phyloP scores from a whole-genome alignment of 2,888 invertebrate species.

The Ormyrus rosae region DNA sequence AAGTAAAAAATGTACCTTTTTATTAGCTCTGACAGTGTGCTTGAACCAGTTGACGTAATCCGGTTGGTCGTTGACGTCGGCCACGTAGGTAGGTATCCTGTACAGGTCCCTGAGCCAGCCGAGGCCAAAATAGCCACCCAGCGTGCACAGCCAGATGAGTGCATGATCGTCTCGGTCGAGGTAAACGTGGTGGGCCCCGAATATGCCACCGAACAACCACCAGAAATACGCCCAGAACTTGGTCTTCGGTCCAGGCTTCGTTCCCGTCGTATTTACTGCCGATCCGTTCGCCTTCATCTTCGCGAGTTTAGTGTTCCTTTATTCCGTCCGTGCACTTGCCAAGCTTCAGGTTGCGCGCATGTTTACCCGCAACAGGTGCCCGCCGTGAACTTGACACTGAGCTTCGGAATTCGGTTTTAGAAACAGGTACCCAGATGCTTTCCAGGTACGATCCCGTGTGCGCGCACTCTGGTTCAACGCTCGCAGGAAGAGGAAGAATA shows the following conservation, averaged over 20 bases:
- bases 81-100: slow-evolving; percentile 89
- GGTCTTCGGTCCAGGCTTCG: slow-evolving; percentile 70
- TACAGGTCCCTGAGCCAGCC: slow-evolving; percentile 93
- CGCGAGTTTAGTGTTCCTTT: neutral
- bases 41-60: slow-evolving; percentile 82
- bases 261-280: neutral
- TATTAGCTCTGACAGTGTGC: slow-evolving; percentile 76
- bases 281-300: neutral
- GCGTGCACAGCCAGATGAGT: slow-evolving; percentile 91
- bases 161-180: slow-evolving; percentile 92
- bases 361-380: too few relatives aligned
- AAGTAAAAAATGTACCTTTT: slow-evolving; percentile 78
- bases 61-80: slow-evolving; percentile 87
- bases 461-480: slow-evolving; percentile 35
- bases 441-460: too few relatives aligned
- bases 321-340: neutral
- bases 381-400: too few relatives aligned
- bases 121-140: slow-evolving; percentile 89
- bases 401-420: too few relatives aligned
- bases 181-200: slow-evolving; percentile 95
- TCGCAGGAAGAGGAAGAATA: neutral
- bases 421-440: too few relatives aligned
- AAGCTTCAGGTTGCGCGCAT: neutral
- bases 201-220: slow-evolving; percentile 92
- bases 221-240: slow-evolving; percentile 84